Evolutionary conservation across 2,888 invertebrate genomes (phyloP).

Genomic region (Embidobia sp.): DNA sequence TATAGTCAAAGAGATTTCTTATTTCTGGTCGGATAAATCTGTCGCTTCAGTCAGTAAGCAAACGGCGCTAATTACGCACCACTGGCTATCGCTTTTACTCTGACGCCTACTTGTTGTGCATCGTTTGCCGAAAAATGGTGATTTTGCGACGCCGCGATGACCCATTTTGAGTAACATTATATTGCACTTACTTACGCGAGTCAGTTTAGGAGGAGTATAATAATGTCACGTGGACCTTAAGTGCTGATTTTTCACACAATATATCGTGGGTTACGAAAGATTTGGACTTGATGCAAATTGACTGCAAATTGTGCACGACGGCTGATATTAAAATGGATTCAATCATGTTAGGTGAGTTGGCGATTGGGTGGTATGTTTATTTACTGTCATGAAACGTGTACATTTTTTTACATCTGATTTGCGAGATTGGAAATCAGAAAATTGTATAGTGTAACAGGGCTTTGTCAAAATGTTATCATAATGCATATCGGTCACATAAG

Average conservation of each 20-base stretch:
- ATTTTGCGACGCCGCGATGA: conserved; percentile 13
- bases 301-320: conserved; percentile 68
- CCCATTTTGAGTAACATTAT: conserved; percentile 11
- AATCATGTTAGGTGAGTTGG: conserved; percentile 75
- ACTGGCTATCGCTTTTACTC: conserved; percentile 1
- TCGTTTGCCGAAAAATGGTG: conserved; percentile 6
- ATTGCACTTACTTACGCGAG: not conserved
- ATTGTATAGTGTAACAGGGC: no score
- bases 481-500: no score
- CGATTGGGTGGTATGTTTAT: conserved; percentile 6
- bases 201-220: not conserved
- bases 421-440: no score
- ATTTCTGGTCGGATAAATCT: conserved; percentile 81
- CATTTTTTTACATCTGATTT: not conserved
- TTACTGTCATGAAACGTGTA: not conserved
- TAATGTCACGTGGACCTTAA: conserved; percentile 29
- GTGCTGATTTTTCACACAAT: conserved; percentile 26
- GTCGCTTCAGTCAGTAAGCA: conserved; percentile 81
- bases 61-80: conserved; percentile 65
- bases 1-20: conserved; percentile 76
- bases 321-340: conserved; percentile 76
- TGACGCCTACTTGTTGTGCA: conserved; percentile 4
- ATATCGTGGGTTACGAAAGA: conserved; percentile 39
- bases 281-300: conserved; percentile 44
- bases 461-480: no score